Evolutionary conservation across 2,888 invertebrate genomes (phyloP).

Genomic region (Amphimallon solstitiale): DNA sequence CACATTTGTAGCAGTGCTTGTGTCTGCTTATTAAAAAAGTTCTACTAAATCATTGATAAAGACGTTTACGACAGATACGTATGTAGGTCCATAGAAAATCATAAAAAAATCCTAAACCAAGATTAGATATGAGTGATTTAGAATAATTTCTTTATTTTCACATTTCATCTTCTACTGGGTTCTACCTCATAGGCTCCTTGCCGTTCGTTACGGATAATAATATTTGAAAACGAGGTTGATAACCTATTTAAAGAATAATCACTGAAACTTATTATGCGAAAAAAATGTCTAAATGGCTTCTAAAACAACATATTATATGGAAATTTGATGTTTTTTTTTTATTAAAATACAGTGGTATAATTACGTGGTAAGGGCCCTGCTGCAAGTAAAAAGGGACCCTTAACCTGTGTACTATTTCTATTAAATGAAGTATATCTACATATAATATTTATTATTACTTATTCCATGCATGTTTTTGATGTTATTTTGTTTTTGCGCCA

Average conservation of each 20-base stretch:
- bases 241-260: constrained; percentile 26
- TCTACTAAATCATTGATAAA: constrained; percentile 34
- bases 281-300: too few relatives aligned
- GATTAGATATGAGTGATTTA: constrained; percentile 28
- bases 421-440: too few relatives aligned
- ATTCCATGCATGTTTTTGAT: too few relatives aligned
- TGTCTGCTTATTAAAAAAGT: constrained; percentile 25
- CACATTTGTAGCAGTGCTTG: not conserved
- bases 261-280: constrained; percentile 19
- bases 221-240: constrained; percentile 29
- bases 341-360: too few relatives aligned
- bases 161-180: constrained; percentile 8
- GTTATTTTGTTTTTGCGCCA: too few relatives aligned
- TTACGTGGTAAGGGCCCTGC: too few relatives aligned
- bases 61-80: constrained; percentile 21
- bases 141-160: constrained; percentile 27
- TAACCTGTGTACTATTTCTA: too few relatives aligned
- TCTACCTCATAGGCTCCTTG: not conserved
- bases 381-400: too few relatives aligned
- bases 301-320: too few relatives aligned
- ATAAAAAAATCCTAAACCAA: constrained; percentile 30
- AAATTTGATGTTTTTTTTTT: too few relatives aligned
- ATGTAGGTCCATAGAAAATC: constrained; percentile 18
- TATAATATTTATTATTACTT: too few relatives aligned
- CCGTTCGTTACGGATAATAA: constrained; percentile 15